phyloP scores from a whole-genome alignment of 2,888 invertebrate genomes.

The Aelia acuminata region DNA sequence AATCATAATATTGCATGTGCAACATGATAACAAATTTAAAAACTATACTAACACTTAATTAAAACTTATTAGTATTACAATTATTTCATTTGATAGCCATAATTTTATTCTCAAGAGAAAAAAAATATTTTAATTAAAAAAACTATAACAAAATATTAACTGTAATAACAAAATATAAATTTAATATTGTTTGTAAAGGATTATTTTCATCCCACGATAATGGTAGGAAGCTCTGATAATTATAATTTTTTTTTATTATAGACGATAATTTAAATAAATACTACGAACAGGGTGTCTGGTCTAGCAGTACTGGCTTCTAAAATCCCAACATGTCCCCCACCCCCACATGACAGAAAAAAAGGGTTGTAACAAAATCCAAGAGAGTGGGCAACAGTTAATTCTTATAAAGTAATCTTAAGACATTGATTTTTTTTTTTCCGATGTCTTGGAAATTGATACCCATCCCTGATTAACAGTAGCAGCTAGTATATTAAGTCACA shows the following conservation, averaged over 20 bases:
- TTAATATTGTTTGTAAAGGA: slow-evolving; percentile 22
- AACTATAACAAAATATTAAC: slow-evolving; percentile 41
- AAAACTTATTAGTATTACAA: slow-evolving; percentile 52
- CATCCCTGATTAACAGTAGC: no score
- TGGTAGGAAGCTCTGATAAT: slow-evolving; percentile 40
- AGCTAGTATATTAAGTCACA: no score
- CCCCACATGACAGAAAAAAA: no score
- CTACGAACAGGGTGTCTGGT: no score
- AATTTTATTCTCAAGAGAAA: slow-evolving; percentile 37
- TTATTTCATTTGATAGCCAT: slow-evolving; percentile 1
- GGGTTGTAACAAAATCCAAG: no score
- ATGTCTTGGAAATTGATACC: no score
- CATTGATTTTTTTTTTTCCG: no score
- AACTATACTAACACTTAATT: slow-evolving; percentile 60
- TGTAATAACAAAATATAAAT: slow-evolving; percentile 40
- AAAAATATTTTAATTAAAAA: slow-evolving; percentile 29
- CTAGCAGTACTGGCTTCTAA: no score
- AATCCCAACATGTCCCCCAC: no score
- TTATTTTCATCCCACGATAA: slow-evolving; percentile 32
- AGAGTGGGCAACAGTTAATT: no score
- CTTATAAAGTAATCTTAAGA: no score
- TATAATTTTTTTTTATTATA: slow-evolving; percentile 50
- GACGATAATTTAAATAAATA: slow-evolving; percentile 61
- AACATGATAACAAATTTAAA: slow-evolving; percentile 69
- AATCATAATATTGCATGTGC: slow-evolving; percentile 73